Evolutionary conservation across 2,888 invertebrate genomes (phyloP).

Genomic region (Amiota communis): DNA sequence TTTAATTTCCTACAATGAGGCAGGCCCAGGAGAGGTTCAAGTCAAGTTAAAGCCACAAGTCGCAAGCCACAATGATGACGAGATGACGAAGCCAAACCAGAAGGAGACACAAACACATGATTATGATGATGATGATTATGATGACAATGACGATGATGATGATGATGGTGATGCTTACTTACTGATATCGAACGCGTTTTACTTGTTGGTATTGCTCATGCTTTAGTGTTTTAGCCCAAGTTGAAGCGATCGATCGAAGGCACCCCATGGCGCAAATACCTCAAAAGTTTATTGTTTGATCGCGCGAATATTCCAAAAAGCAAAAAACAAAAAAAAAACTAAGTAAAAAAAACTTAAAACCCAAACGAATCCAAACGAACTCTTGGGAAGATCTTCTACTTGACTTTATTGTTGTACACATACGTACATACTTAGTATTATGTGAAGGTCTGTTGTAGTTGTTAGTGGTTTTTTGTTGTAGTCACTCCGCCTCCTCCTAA

Average conservation of each 20-base stretch:
- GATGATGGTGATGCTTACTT: constrained; percentile 27
- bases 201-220: not conserved
- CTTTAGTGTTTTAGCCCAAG: constrained; percentile 37
- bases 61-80: not conserved
- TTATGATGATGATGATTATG: constrained; percentile 25
- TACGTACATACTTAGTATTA: too few species aligned
- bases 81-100: not conserved
- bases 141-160: constrained; percentile 38
- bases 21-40: not conserved
- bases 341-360: too few species aligned
- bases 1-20: constrained; percentile 11
- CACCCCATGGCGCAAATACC: constrained; percentile 58
- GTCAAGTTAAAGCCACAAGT: not conserved
- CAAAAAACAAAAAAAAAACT: not conserved
- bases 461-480: constrained; percentile 6
- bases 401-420: not conserved
- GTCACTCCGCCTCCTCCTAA: constrained; percentile 6
- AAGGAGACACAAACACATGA: not conserved
- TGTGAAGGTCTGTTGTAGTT: not conserved
- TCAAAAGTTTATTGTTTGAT: constrained; percentile 35
- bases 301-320: constrained; percentile 4
- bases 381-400: not conserved
- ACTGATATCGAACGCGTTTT: not conserved
- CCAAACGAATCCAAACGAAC: too few species aligned
- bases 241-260: constrained; percentile 10